Conservation (phyloP, 2,888 invertebrate species). For the Scrobipalpa costella region DNA sequence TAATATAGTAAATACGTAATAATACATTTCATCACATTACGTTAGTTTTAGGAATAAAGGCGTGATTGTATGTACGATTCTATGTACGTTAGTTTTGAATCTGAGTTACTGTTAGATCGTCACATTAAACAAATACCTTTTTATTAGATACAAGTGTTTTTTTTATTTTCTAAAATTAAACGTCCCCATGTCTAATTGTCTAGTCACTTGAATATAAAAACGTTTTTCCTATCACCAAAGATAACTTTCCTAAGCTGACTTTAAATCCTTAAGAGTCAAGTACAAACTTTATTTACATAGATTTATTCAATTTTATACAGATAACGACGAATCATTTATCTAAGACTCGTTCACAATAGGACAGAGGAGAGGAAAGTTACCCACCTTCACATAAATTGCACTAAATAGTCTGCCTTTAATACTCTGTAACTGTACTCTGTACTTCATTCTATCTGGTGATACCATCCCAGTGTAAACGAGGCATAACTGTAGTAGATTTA, state of each 20-base stretch:
- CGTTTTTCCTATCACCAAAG: slow-evolving; percentile 9
- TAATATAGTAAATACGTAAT: no score
- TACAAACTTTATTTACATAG: slow-evolving; percentile 71
- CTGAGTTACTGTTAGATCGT: no score
- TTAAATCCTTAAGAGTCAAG: slow-evolving; percentile 55
- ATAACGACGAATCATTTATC: slow-evolving; percentile 56
- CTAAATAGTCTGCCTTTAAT: background rate
- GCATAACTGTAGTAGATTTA: slow-evolving; percentile 21
- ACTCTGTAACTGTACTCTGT: background rate
- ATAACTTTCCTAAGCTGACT: slow-evolving; percentile 36
- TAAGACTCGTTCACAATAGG: slow-evolving; percentile 31
- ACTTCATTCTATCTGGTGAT: slow-evolving; percentile 18
- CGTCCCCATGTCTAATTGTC: no score
- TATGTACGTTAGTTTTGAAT: no score
- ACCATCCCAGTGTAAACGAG: slow-evolving; percentile 12
- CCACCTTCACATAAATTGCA: background rate
- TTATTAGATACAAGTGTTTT: background rate
- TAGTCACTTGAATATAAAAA: background rate
- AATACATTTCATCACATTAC: no score
- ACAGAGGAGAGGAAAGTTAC: background rate
- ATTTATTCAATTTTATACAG: slow-evolving; percentile 54
- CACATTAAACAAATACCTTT: no score
- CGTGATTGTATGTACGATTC: no score
- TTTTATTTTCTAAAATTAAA: no score
- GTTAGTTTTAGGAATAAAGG: no score